These are phyloP conservation scores for Oryzias curvinotus DNA, from an alignment of 2,113 vertebrate species.

Conservation along the genomic window DNA sequence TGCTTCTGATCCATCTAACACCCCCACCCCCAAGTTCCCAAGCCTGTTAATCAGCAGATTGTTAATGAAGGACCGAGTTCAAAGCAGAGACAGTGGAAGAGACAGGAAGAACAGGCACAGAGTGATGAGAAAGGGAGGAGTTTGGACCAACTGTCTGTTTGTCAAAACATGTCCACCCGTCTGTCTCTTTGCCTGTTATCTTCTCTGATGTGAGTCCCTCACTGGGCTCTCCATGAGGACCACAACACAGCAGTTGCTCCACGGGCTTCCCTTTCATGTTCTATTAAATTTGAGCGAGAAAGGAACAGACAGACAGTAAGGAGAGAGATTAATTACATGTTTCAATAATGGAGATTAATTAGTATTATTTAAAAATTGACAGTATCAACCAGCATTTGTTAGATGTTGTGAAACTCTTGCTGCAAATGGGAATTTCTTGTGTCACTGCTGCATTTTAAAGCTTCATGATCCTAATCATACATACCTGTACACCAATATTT, in stretches of 20 bases:
- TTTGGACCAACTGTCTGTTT: slow-evolving; percentile 74
- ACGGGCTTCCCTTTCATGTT: slow-evolving; percentile 73
- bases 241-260: slow-evolving; percentile 67
- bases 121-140: slow-evolving; percentile 59
- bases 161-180: slow-evolving; percentile 71
- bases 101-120: slow-evolving; percentile 46
- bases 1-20: slow-evolving; percentile 53
- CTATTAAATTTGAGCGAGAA: slow-evolving; percentile 66
- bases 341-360: slow-evolving; percentile 74
- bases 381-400: slow-evolving; percentile 63
- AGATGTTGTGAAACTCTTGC: slow-evolving; percentile 41
- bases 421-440: slow-evolving; percentile 60
- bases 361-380: slow-evolving; percentile 76
- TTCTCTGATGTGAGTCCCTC: slow-evolving; percentile 69
- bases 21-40: slow-evolving; percentile 39
- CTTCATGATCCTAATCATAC: slow-evolving; percentile 19
- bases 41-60: slow-evolving; percentile 75
- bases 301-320: slow-evolving; percentile 59
- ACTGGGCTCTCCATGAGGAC: slow-evolving; percentile 61
- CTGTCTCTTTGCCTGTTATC: slow-evolving; percentile 43
- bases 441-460: slow-evolving; percentile 51
- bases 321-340: slow-evolving; percentile 73
- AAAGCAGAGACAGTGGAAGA: slow-evolving; percentile 49
- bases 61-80: slow-evolving; percentile 75
- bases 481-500: slow-evolving; percentile 33